These are phyloP conservation scores for Platynereis dumerilii DNA, from an alignment of 2,888 invertebrate species.

Conservation along the genomic window DNA sequence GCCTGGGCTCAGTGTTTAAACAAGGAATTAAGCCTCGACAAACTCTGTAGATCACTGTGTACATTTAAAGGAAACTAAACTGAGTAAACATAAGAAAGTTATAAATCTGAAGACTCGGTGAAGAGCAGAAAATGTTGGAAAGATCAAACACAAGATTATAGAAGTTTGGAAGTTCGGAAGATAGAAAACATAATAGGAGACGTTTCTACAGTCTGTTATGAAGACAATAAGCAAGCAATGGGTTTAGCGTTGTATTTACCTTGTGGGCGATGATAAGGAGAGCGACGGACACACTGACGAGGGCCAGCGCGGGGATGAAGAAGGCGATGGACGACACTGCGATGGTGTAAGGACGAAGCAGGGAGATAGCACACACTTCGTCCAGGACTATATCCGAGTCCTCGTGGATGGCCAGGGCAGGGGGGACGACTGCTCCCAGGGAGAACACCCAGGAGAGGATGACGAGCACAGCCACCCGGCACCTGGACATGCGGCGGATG, in stretches of 20 bases:
- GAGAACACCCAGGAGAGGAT: slow-evolving; percentile 12
- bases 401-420: slow-evolving; percentile 18
- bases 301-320: slow-evolving; percentile 15
- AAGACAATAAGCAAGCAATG: too few relatives aligned
- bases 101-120: too few relatives aligned
- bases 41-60: too few relatives aligned
- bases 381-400: slow-evolving; percentile 23
- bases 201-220: too few relatives aligned
- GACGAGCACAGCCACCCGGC: slow-evolving; percentile 12
- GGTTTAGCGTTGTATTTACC: background rate
- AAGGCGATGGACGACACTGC: slow-evolving; percentile 18
- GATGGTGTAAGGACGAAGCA: slow-evolving; percentile 20
- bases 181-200: too few relatives aligned
- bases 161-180: too few relatives aligned
- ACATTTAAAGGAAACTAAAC: too few relatives aligned
- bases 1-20: too few relatives aligned
- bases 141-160: too few relatives aligned
- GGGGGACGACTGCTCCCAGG: slow-evolving; percentile 14
- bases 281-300: slow-evolving; percentile 10
- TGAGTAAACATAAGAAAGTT: too few relatives aligned
- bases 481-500: slow-evolving; percentile 10
- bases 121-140: too few relatives aligned
- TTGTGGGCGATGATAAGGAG: slow-evolving; percentile 10
- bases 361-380: slow-evolving; percentile 22
- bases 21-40: too few relatives aligned